These are phyloP conservation scores for Ophraella communa DNA, from an alignment of 2,888 invertebrate genomes.

Conservation along the genomic window DNA sequence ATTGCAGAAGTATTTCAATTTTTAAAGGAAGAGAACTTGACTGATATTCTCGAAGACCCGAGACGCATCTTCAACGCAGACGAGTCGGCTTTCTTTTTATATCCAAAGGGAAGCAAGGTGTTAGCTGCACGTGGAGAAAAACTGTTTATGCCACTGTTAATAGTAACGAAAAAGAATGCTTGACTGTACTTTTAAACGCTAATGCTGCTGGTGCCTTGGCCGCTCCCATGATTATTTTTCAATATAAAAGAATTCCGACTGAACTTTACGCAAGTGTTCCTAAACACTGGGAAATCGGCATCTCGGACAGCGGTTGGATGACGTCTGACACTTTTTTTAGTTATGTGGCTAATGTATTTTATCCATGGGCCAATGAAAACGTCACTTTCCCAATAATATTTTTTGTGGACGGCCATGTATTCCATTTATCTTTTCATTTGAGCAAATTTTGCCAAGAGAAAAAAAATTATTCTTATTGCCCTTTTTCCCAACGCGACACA, in stretches of 20 bases:
- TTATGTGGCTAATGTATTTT: slow-evolving; percentile 10
- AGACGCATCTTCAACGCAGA: slow-evolving; percentile 18
- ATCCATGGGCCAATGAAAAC: too few relatives aligned
- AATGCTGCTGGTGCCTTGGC: slow-evolving; percentile 2
- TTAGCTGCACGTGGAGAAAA: background rate
- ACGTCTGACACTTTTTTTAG: slow-evolving; percentile 12
- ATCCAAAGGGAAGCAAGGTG: slow-evolving; percentile 11
- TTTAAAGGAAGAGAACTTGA: background rate
- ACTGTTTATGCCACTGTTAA: slow-evolving; percentile 7
- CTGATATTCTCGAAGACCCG: slow-evolving; percentile 10
- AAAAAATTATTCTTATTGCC: slow-evolving; percentile 13
- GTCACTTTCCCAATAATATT: too few relatives aligned
- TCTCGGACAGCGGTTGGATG: slow-evolving; percentile 15
- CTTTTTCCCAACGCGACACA: slow-evolving; percentile 10
- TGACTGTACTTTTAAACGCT: slow-evolving; percentile 11
- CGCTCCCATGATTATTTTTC: background rate
- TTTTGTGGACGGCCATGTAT: too few relatives aligned
- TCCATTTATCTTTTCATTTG: background rate
- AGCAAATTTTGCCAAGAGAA: slow-evolving; percentile 13
- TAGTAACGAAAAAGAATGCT: slow-evolving; percentile 13
- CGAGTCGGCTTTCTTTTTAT: slow-evolving; percentile 17
- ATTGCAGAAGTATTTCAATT: slow-evolving; percentile 6
- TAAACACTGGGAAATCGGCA: slow-evolving; percentile 13
- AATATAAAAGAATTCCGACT: slow-evolving; percentile 11
- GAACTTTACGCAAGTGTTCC: slow-evolving; percentile 17